Percentiles rank a stretch among this genome's conserved stretches.
Conservation (phyloP, 2,113 vertebrate species). For the Symphodus melops region DNA sequence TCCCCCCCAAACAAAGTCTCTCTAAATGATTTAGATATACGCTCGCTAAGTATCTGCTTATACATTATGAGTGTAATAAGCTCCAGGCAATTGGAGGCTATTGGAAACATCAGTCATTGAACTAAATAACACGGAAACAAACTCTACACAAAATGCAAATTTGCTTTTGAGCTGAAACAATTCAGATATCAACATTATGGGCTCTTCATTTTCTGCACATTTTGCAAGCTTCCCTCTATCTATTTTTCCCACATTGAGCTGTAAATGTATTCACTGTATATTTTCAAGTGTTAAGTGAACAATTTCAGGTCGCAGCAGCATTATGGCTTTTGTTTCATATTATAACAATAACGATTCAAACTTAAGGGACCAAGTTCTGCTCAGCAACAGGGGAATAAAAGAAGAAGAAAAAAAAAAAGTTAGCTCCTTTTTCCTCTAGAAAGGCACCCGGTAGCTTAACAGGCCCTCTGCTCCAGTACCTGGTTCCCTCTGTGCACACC, state of each 20-base stretch:
- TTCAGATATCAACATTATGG: conserved; percentile 45
- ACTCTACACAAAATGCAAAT: conserved; percentile 56
- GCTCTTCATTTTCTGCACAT: conserved; percentile 38
- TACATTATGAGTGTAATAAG: conserved; percentile 76
- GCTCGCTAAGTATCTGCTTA: conserved; percentile 76
- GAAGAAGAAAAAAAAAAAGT: conserved; percentile 57
- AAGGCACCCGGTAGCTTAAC: conserved; percentile 79
- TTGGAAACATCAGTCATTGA: conserved; percentile 66
- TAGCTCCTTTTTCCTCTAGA: conserved; percentile 67
- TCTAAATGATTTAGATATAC: conserved; percentile 79
- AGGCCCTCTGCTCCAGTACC: conserved; percentile 79
- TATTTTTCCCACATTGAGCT: conserved; percentile 27
- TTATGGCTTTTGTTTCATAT: conserved; percentile 66
- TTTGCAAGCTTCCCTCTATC: conserved; percentile 24
- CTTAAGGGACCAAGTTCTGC: conserved; percentile 73
- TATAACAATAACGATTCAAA: conserved; percentile 66
- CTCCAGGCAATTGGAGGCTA: conserved; percentile 68
- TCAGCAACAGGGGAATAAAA: conserved; percentile 68
- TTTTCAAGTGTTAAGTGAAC: conserved; percentile 52
- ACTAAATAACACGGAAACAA: conserved; percentile 66
- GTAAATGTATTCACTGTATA: conserved; percentile 40
- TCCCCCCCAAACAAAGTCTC: conserved; percentile 67
- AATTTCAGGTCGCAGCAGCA: conserved; percentile 42
- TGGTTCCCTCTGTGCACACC: conserved; percentile 81
- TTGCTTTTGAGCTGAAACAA: conserved; percentile 37